A percentile compares a stretch with the other conserved stretches of the same genome.
These are phyloP conservation scores for Eospalax fontanierii DNA, from an alignment of 2,797 vertebrate species.

Conservation along the genomic window DNA sequence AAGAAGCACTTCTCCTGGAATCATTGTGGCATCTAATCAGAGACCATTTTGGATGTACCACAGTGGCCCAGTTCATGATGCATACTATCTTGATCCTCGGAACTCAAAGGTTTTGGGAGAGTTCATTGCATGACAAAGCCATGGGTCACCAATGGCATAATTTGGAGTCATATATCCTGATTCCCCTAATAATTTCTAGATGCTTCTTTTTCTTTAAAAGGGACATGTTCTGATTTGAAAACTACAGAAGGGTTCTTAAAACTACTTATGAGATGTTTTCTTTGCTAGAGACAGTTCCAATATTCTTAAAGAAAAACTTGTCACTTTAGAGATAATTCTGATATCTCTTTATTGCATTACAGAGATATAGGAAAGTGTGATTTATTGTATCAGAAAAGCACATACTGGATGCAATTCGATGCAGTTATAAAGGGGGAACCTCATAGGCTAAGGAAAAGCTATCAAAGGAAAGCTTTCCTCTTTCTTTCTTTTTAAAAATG, in stretches of 20 bases:
- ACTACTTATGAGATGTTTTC: slow-evolving; percentile 10
- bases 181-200: not conserved
- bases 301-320: slow-evolving; percentile 45
- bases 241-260: slow-evolving; percentile 34
- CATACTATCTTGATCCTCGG: not conserved
- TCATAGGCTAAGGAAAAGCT: slow-evolving; percentile 29
- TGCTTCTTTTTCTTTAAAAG: slow-evolving; percentile 39
- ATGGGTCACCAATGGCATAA: not conserved
- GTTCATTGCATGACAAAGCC: not conserved
- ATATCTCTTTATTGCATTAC: not conserved
- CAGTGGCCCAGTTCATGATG: not conserved
- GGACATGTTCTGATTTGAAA: not conserved
- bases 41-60: not conserved
- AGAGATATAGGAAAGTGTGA: slow-evolving; percentile 22
- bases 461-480: not conserved
- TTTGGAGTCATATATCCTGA: not conserved
- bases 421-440: slow-evolving; percentile 12
- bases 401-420: not conserved
- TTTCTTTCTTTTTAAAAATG: not conserved
- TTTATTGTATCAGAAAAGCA: not conserved
- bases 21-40: not conserved
- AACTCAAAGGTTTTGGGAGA: not conserved
- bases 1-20: not conserved
- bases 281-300: not conserved
- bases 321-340: slow-evolving; percentile 58